Conservation (phyloP, 2,113 vertebrate species). For the Suricata suricatta region DNA sequence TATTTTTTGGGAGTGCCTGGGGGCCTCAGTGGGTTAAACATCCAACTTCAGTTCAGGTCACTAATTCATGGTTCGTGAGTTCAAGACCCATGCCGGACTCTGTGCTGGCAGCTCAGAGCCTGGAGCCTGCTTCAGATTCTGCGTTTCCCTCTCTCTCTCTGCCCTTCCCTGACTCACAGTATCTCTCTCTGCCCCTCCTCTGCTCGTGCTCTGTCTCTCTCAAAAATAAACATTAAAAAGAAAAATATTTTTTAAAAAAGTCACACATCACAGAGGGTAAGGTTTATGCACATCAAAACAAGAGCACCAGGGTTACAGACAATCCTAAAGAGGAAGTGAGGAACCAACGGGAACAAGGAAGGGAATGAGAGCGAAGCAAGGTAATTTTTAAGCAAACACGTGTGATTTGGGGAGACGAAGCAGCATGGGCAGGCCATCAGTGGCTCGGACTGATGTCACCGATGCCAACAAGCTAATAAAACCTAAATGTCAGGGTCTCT, state of each 20-base stretch:
- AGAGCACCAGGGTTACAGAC: background rate
- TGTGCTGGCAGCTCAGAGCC: too few relatives aligned
- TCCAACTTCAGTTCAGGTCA: too few relatives aligned
- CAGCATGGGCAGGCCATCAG: background rate
- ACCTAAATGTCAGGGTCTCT: slow-evolving; percentile 71
- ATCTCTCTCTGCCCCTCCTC: too few relatives aligned
- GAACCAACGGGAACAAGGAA: background rate
- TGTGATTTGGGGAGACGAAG: background rate
- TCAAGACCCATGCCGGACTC: too few relatives aligned
- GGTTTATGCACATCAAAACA: background rate
- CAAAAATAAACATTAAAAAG: too few relatives aligned
- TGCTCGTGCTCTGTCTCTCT: too few relatives aligned
- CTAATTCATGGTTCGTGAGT: too few relatives aligned
- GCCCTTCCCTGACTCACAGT: too few relatives aligned
- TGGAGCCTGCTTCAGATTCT: too few relatives aligned
- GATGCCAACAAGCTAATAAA: slow-evolving; percentile 3
- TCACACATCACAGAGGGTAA: background rate
- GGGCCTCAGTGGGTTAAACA: too few relatives aligned
- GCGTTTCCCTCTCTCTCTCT: too few relatives aligned
- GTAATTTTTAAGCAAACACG: background rate
- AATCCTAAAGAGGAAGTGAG: background rate
- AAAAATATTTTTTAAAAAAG: background rate
- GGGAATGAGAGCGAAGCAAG: background rate
- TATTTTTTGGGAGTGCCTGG: too few relatives aligned
- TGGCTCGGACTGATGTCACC: background rate